Evolutionary conservation across 2,888 invertebrate genomes (phyloP), one percentile per base, ranked within the genome.

Genomic region (Drosophila multiciliata): DNA sequence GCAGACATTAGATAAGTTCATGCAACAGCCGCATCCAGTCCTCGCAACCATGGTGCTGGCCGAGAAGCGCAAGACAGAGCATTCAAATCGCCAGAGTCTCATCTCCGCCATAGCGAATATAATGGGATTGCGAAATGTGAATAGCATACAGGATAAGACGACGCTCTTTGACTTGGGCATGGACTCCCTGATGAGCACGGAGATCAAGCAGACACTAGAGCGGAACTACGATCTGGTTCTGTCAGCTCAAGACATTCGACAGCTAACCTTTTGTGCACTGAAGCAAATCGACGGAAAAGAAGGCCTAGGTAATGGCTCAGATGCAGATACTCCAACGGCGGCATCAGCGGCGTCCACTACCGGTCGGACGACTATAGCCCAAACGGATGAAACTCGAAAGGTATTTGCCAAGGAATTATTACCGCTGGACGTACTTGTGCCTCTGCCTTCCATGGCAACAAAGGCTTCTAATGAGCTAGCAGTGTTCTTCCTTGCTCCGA

Each of bases 161-260:
- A 96, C 96, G 55, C 94, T 99, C 52, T 98, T 98, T 33, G 99
- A 99, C 92, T 95, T 99, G 54, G 99, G 99, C 73, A 97, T 99
- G 96, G 99, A 99, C 93, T 99, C 99, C 6, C 94, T 99, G 78
- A 99, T 99, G 99, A 99, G 99, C 62, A 98, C 99, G 3, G 99
- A 99, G 94, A 98, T 99, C 91, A 99, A 99, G 93, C 99, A 99
- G 94, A 97, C 97, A 0, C 94, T 99, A 58, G 99, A 99, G 93
- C 95, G 98, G 62, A 97, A 97, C 90, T 98, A 96, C 93, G 99
- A 99, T 93, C 93, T 99, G 64, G 96, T 97, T 26, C 94, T 99
- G 70, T 96, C 97, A 71, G 97, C 98, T 82, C 97, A 98, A 93
- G 98, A 99, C 93, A 98, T 99, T 86, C 95, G 99, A 75, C 95